A percentile compares a stretch with the other conserved stretches of the same genome.
Conservation (phyloP, 2,797 vertebrate genomes). For the Ptychobarbus kaznakovi region DNA sequence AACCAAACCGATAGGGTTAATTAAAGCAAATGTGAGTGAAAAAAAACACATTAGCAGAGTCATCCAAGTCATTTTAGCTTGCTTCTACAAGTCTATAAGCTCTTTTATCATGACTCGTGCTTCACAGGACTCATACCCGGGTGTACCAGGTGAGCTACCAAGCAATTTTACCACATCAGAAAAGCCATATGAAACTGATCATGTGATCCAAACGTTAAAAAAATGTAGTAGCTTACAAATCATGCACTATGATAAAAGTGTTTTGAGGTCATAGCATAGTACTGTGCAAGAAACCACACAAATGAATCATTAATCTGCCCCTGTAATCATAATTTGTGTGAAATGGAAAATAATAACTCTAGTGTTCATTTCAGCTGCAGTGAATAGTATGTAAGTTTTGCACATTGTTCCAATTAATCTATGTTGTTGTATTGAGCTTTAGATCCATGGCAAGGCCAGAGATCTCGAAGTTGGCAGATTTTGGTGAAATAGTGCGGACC, state of each 20-base stretch:
- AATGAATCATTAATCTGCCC: neutral
- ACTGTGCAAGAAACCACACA: neutral
- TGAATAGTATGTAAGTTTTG: neutral
- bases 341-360: neutral
- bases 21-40: too few species aligned
- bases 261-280: neutral
- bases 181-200: neutral
- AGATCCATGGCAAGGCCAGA: neutral
- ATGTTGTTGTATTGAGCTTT: neutral
- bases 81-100: neutral
- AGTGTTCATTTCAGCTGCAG: neutral
- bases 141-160: neutral
- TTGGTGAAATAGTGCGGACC: neutral
- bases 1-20: neutral
- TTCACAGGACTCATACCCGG: neutral
- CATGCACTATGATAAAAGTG: neutral
- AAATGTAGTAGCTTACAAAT: neutral
- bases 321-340: neutral
- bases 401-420: neutral
- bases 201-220: neutral
- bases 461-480: neutral
- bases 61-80: neutral
- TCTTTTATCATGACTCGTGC: neutral
- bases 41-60: neutral
- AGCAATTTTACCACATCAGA: neutral